Conservation (phyloP, 2,888 invertebrate genomes). For the Poecilobothrus nobilitatus region DNA sequence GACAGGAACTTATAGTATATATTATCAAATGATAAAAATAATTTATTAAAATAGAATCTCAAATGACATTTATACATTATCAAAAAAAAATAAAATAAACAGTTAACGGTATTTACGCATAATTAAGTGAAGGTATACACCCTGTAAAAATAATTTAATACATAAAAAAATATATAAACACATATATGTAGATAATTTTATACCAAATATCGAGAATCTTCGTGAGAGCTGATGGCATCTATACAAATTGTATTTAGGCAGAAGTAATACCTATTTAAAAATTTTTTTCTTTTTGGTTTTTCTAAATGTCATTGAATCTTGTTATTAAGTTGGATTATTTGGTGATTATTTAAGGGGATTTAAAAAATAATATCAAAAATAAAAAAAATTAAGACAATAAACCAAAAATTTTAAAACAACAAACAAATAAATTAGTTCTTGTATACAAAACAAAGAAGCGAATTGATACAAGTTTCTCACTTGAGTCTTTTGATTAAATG, state of each 20-base stretch:
- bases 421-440: no score
- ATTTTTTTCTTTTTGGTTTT: not conserved
- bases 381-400: no score
- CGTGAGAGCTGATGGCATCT: not conserved
- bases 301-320: not conserved
- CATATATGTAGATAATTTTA: not conserved
- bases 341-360: constrained; percentile 6
- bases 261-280: not conserved
- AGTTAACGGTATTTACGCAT: no score
- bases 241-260: not conserved
- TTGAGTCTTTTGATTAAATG: not conserved
- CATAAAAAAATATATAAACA: not conserved
- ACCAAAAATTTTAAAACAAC: no score
- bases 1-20: no score
- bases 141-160: not conserved
- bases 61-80: no score
- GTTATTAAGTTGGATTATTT: not conserved
- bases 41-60: no score
- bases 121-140: no score
- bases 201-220: not conserved
- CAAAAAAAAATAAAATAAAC: no score
- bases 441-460: no score
- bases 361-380: not conserved
- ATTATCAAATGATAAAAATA: no score
- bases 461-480: not conserved